Conservation (phyloP, 2,888 invertebrate genomes). For the Dichetophora obliterata region DNA sequence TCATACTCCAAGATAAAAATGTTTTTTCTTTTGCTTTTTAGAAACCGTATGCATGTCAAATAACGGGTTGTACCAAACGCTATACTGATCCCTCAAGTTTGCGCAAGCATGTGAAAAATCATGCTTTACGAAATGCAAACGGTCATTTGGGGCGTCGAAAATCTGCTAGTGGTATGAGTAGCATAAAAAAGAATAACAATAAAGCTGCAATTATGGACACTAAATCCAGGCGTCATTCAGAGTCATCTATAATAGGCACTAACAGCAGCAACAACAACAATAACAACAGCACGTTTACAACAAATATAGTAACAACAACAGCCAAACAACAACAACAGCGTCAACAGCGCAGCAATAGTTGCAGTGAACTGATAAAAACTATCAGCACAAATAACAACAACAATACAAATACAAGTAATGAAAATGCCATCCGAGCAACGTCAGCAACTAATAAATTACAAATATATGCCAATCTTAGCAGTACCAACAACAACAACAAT, state of each 20-base stretch:
- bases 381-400: conserved; percentile 39
- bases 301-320: background rate
- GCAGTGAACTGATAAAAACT: conserved; percentile 54
- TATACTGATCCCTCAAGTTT: conserved; percentile 96
- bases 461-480: conserved; percentile 35
- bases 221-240: conserved; percentile 65
- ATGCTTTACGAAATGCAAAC: conserved; percentile 69
- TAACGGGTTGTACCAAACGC: conserved; percentile 87
- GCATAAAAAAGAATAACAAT: conserved; percentile 38
- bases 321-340: conserved; percentile 44
- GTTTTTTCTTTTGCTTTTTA: conserved; percentile 69
- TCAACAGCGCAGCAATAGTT: conserved; percentile 63
- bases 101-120: conserved; percentile 92
- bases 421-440: conserved; percentile 40
- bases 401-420: conserved; percentile 42
- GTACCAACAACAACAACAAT: conserved; percentile 44
- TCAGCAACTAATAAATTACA: conserved; percentile 33
- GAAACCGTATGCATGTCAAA: conserved; percentile 94
- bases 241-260: conserved; percentile 57
- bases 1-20: too few relatives aligned
- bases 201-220: conserved; percentile 42
- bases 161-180: conserved; percentile 53
- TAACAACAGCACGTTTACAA: conserved; percentile 27
- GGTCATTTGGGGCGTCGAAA: conserved; percentile 64
- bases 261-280: conserved; percentile 7